These are phyloP conservation scores for Psilopsiagon aurifrons DNA, from an alignment of 2,113 vertebrate species.

Conservation along the genomic window DNA sequence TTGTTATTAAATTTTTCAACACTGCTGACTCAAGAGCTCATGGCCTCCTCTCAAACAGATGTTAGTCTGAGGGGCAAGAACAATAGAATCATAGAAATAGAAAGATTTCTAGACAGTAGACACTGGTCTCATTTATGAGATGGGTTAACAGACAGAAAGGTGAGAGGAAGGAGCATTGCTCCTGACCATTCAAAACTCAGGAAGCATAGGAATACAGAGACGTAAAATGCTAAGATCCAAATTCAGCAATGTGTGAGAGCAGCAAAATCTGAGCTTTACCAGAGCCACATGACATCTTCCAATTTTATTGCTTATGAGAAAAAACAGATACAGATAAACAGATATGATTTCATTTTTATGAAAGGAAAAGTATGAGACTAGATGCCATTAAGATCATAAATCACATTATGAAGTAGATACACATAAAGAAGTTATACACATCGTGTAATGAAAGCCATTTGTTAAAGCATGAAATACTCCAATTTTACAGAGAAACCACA, in stretches of 20 bases:
- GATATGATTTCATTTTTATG: constrained; percentile 58
- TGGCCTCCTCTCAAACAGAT: not conserved
- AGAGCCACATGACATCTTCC: not conserved
- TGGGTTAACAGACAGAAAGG: not conserved
- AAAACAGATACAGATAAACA: constrained; percentile 57
- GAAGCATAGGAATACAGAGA: not conserved
- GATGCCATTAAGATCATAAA: constrained; percentile 48
- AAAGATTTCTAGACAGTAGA: not conserved
- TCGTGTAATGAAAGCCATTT: constrained; percentile 38
- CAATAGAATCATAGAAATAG: not conserved
- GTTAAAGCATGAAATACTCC: constrained; percentile 25
- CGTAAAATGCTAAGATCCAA: not conserved
- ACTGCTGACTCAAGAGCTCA: not conserved
- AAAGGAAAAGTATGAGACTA: constrained; percentile 58
- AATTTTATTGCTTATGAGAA: constrained; percentile 25
- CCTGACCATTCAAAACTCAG: not conserved
- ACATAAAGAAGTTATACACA: constrained; percentile 14
- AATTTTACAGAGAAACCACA: not conserved
- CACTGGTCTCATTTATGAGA: not conserved
- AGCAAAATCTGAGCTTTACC: not conserved
- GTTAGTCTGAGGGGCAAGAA: not conserved
- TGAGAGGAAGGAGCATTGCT: not conserved
- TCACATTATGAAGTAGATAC: constrained; percentile 31
- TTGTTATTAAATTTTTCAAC: not conserved
- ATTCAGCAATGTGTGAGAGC: not conserved